These are phyloP conservation scores for Dendrolimus houi DNA, from an alignment of 2,888 invertebrate genomes.

Conservation along the genomic window DNA sequence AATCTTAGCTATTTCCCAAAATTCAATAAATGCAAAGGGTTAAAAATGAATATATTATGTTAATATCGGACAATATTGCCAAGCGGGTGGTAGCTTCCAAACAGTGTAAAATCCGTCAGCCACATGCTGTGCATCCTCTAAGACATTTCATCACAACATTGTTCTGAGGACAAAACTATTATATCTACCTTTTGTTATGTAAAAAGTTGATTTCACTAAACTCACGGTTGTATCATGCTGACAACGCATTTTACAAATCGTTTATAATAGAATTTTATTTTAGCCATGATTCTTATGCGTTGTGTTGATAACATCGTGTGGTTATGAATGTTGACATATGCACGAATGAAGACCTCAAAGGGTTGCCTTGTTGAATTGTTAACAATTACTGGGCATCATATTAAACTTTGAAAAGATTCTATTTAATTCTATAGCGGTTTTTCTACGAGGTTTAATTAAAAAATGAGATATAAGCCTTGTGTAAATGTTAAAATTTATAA, in stretches of 20 bases:
- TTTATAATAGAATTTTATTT: conserved; percentile 64
- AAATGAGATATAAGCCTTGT: neutral
- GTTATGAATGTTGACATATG: conserved; percentile 56
- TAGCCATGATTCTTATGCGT: conserved; percentile 37
- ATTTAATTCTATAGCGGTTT: too few relatives aligned
- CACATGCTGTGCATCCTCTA: conserved; percentile 59
- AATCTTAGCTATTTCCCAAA: conserved; percentile 14
- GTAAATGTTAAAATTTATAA: neutral
- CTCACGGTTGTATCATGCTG: conserved; percentile 62
- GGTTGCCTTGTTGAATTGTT: conserved; percentile 44
- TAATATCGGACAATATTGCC: conserved; percentile 41
- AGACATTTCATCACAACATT: conserved; percentile 61
- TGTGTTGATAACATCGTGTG: conserved; percentile 52
- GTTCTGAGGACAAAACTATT: conserved; percentile 57
- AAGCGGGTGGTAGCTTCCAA: conserved; percentile 58
- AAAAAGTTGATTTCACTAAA: conserved; percentile 44
- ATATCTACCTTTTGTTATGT: conserved; percentile 34
- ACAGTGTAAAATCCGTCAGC: conserved; percentile 46
- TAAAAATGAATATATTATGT: conserved; percentile 58
- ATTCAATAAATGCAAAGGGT: conserved; percentile 42
- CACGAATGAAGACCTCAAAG: conserved; percentile 39
- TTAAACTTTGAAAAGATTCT: too few relatives aligned
- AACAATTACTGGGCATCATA: conserved; percentile 47
- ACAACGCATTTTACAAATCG: conserved; percentile 66
- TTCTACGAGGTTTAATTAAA: too few relatives aligned